Evolutionary conservation across 2,888 invertebrate genomes (phyloP), one percentile per base, ranked within the genome.

Genomic region (Papilio elwesi): DNA sequence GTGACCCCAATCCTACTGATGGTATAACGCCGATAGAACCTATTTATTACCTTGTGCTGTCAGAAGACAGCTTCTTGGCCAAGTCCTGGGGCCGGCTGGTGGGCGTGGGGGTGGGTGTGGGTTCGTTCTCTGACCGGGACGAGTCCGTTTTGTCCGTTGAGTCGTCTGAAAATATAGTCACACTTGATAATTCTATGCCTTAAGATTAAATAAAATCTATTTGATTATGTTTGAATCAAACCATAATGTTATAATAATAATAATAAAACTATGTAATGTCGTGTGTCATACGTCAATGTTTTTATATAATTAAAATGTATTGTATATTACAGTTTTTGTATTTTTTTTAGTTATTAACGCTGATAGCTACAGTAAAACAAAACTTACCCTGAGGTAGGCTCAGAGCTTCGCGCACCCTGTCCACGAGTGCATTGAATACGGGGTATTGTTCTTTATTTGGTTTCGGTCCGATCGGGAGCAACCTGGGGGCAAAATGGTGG

Each of bases 391-490:
- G 59, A 13, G 95, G 95, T 59, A 97, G 90, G 70, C 96, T 96
- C 9, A 97, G 89, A 0, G 96, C 97, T 79, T 97, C 97, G 13
- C 96, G 94, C 10, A 97, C 96, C 81, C 96, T 95, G 81, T 97
- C 97, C 0, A 96, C 96, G 10, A 97, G 87, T 0, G 96, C 95
- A 78, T 93, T 93, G 82, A 94, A 94, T 0, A 95, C 94, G 64
- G 96, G 95, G 74, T 84, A 95, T 88, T 85, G 96, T 89, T 85
- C 95, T 88, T 89, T 95, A 85, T 89, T 90, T 0, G 91, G 89
- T 64, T 87, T 90, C 0, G 96, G 96, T 0, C 98, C 98, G 74
- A 98, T 97, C 0, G 97, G 97, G 13, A 98, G 87, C 71, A 98
- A 89, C 73, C 97, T 93, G 80, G 0, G 7, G 9, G 43, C 12